Evolutionary conservation across 2,888 invertebrate genomes (phyloP).

Genomic region (Chloroclystis v-ata): DNA sequence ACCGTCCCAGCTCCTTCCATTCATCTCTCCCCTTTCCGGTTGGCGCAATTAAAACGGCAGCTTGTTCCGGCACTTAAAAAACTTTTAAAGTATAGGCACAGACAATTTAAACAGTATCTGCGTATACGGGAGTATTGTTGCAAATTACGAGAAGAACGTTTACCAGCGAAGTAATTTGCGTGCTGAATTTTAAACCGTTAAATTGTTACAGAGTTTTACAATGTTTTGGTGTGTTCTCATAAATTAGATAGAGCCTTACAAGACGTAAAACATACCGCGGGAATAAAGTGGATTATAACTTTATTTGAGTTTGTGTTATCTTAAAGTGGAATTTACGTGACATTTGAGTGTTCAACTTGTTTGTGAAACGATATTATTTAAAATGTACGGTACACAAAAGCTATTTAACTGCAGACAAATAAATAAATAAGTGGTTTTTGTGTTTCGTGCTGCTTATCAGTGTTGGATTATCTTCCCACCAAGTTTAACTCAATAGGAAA

Average conservation of each 20-base stretch:
- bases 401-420: too few relatives aligned
- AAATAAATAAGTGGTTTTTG: too few relatives aligned
- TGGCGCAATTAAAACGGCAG: conserved; percentile 74
- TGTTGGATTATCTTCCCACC: too few relatives aligned
- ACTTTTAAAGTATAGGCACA: conserved; percentile 70
- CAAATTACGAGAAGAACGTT: conserved; percentile 46
- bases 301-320: conserved; percentile 10
- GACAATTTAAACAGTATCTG: conserved; percentile 59
- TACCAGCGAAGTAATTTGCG: conserved; percentile 40
- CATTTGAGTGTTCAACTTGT: neutral
- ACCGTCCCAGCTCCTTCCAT: conserved; percentile 60
- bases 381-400: too few relatives aligned
- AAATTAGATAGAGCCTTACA: conserved; percentile 17
- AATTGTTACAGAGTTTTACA: conserved; percentile 24
- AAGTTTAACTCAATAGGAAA: too few relatives aligned
- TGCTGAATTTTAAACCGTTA: conserved; percentile 28
- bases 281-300: conserved; percentile 10
- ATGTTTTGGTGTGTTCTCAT: conserved; percentile 20
- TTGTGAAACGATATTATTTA: too few relatives aligned
- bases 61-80: conserved; percentile 75
- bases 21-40: conserved; percentile 76
- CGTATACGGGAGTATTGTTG: conserved; percentile 50
- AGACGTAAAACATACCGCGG: conserved; percentile 4
- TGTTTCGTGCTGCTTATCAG: too few relatives aligned
- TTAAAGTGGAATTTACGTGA: neutral